A percentile compares a stretch with the other conserved stretches of the same genome.
Conservation (phyloP, 2,113 vertebrate species). For the Mormyrus lacerda region DNA sequence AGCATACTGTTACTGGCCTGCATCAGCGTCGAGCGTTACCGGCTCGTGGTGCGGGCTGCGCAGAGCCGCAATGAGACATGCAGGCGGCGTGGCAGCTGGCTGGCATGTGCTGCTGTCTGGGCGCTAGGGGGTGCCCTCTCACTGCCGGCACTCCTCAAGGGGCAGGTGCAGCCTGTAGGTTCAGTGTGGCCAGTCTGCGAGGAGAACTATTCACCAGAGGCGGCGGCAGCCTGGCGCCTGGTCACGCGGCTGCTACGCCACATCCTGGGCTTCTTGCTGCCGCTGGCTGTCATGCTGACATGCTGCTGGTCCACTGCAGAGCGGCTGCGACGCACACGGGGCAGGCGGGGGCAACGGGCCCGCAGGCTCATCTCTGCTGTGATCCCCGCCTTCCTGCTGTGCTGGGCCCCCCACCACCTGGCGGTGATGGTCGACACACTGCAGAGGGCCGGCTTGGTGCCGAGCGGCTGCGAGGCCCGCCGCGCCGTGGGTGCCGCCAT, state of each 20-base stretch:
- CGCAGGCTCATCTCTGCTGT: conserved; percentile 56
- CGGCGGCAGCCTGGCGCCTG: conserved; percentile 45
- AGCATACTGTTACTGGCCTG: conserved; percentile 65
- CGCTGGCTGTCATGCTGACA: conserved; percentile 51
- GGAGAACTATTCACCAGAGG: conserved; percentile 37
- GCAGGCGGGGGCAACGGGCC: conserved; percentile 51
- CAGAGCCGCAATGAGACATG: conserved; percentile 39
- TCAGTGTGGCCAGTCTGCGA: conserved; percentile 21
- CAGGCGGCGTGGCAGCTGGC: conserved; percentile 31
- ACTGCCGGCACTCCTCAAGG: conserved; percentile 49
- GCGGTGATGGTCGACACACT: conserved; percentile 50
- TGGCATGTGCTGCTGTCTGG: conserved; percentile 53
- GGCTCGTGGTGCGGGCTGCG: conserved; percentile 57
- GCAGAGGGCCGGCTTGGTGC: conserved; percentile 42
- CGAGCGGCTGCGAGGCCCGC: conserved; percentile 36
- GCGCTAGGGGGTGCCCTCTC: conserved; percentile 43
- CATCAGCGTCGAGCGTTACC: conserved; percentile 68
- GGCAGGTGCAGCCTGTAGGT: neutral
- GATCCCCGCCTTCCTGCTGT: conserved; percentile 54
- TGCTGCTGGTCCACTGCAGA: conserved; percentile 53
- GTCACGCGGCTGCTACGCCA: conserved; percentile 51
- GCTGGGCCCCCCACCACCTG: conserved; percentile 60
- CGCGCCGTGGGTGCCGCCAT: conserved; percentile 42
- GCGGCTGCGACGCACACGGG: conserved; percentile 47
- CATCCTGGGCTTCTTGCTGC: conserved; percentile 52